phyloP scores from a whole-genome alignment of 2,113 vertebrate genomes.

The Hippocampus zosterae region DNA sequence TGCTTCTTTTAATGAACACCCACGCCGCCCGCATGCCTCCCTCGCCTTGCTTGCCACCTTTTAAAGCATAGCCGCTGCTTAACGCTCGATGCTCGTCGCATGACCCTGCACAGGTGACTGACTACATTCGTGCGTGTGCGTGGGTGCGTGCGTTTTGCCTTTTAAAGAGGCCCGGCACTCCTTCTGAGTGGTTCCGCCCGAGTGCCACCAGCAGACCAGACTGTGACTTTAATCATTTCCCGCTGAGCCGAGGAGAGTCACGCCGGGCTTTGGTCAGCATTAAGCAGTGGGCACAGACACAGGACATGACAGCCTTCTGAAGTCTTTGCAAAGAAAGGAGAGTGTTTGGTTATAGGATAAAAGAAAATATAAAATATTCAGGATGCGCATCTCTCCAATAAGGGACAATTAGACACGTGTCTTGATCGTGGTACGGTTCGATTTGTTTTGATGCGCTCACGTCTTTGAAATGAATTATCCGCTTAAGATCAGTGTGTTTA shows the following conservation, averaged over 20 bases:
- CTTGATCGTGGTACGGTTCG: no score
- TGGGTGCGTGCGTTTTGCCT: conserved; percentile 9
- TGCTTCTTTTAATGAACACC: conserved; percentile 63
- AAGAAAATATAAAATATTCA: no score
- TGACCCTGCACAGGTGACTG: conserved; percentile 50
- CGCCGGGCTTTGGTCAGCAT: conserved; percentile 28
- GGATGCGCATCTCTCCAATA: no score
- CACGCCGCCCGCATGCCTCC: conserved; percentile 36
- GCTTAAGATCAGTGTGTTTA: no score
- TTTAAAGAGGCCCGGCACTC: conserved; percentile 26
- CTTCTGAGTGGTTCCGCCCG: conserved; percentile 43
- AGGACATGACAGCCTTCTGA: conserved; percentile 30
- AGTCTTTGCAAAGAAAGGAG: conserved; percentile 21
- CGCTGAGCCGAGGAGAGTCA: conserved; percentile 45
- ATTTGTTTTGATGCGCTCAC: no score
- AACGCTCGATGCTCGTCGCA: conserved; percentile 40
- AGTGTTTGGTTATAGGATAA: no score
- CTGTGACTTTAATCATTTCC: conserved; percentile 69
- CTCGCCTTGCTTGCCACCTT: conserved; percentile 38
- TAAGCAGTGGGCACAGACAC: conserved; percentile 21
- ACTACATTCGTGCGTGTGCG: conserved; percentile 22
- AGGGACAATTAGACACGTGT: no score
- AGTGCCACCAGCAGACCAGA: conserved; percentile 51
- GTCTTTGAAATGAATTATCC: no score
- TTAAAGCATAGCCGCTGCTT: conserved; percentile 45